Evolutionary conservation across 2,888 invertebrate genomes (phyloP).

Genomic region (Anodontia alba): DNA sequence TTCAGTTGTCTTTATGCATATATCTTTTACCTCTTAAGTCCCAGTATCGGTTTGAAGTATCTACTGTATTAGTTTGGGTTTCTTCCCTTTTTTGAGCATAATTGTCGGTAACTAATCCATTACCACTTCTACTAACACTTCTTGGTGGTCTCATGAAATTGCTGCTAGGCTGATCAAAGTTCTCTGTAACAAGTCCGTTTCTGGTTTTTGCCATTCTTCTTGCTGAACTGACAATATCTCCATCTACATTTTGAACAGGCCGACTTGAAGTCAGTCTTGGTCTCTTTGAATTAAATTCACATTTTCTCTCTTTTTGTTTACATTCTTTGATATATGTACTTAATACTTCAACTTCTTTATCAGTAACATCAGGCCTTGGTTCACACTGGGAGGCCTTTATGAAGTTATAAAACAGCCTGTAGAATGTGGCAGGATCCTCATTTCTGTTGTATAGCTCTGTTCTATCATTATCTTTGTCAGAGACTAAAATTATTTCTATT

Average conservation of each 20-base stretch:
- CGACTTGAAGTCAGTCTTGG: background rate
- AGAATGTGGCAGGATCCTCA: background rate
- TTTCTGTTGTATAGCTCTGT: background rate
- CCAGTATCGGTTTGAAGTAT: background rate
- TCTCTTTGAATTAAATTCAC: background rate
- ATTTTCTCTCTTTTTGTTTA: background rate
- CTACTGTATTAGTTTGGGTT: background rate
- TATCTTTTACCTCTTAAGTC: background rate
- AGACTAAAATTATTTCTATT: background rate
- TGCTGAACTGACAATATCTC: background rate
- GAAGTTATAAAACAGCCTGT: constrained; percentile 6
- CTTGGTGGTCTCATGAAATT: background rate
- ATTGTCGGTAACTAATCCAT: background rate
- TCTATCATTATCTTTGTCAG: background rate
- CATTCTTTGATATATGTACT: background rate
- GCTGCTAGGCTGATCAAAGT: background rate
- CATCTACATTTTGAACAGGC: background rate
- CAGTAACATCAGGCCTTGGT: background rate
- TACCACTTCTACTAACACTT: background rate
- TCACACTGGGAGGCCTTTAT: background rate
- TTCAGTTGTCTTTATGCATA: too few species aligned
- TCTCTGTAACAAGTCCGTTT: background rate
- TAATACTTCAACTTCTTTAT: background rate
- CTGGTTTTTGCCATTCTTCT: background rate
- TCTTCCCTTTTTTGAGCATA: background rate